Evolutionary conservation across 1,140 invertebrate species (phyloP).

Genomic region (Drosophila sulfurigaster): DNA sequence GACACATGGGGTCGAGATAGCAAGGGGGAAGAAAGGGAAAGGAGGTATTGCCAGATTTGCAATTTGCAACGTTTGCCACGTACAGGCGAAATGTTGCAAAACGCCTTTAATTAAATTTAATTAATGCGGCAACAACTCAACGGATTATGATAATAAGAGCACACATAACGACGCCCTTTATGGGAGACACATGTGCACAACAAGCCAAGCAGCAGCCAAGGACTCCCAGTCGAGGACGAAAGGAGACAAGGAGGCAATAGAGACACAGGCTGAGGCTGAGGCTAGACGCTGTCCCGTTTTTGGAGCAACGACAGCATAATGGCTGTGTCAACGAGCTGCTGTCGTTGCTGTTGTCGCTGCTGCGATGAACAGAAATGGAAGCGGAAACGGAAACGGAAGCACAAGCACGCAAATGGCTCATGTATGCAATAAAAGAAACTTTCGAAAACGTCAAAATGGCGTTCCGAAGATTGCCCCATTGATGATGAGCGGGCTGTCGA

Average conservation of each 20-base stretch:
- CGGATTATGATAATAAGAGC: slow-evolving; percentile 84
- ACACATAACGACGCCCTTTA: slow-evolving; percentile 77
- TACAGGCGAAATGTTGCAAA: slow-evolving; percentile 74
- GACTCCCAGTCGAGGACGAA: slow-evolving; percentile 12
- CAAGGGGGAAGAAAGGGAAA: not conserved
- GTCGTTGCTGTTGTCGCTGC: slow-evolving; percentile 7
- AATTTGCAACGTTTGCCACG: slow-evolving; percentile 74
- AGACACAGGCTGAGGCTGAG: slow-evolving; percentile 21
- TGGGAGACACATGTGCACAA: slow-evolving; percentile 67
- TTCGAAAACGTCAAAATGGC: slow-evolving; percentile 82
- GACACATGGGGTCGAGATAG: not conserved
- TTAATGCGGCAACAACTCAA: slow-evolving; percentile 82
- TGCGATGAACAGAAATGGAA: slow-evolving; percentile 58
- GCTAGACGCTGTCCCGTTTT: slow-evolving; percentile 62
- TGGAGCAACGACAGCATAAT: slow-evolving; percentile 72
- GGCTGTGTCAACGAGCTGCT: slow-evolving; percentile 75
- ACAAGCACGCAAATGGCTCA: slow-evolving; percentile 80
- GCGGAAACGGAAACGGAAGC: slow-evolving; percentile 63
- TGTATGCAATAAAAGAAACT: slow-evolving; percentile 84
- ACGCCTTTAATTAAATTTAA: slow-evolving; percentile 84
- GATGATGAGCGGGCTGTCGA: slow-evolving; percentile 49
- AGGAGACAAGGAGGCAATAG: not conserved
- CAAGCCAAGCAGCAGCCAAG: not conserved
- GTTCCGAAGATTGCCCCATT: slow-evolving; percentile 80
- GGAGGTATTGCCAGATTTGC: slow-evolving; percentile 36